Base-by-base conservation (phyloP, 2,113 vertebrate species). In the Bothrops jararaca region DNA sequence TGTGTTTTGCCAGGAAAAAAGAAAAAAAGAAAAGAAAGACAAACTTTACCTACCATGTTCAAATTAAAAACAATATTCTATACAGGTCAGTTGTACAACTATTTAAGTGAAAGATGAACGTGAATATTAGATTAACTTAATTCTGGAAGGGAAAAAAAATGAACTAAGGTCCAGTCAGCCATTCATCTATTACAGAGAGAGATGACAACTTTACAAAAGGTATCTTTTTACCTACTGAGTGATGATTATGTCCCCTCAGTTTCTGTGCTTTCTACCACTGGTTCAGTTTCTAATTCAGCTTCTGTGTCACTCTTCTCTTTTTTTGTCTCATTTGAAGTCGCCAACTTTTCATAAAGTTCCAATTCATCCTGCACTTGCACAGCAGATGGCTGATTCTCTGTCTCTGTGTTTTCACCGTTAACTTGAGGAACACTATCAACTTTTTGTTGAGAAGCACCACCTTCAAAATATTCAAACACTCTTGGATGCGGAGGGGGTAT, bases 231-330 rank as follows among this genome's bases (percentile, higher is more conserved):
- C 99, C 99, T 99, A 99, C 98, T 99, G 98, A 99, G 98, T 98
- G 99, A 99, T 99, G 99, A 99, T 99, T 99, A 99, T 99, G 99
- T 99, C 98, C 99, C 99, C 98, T 99, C 99, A 99, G 99, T 99
- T 98, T 99, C 99, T 98, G 99, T 99, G 98, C 98, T 99, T 98
- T 99, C 99, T 98, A 99, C 98, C 98, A 99, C 99, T 99, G 99
- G 98, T 98, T 99, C 98, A 99, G 98, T 99, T 97, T 98, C 98
- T 98, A 98, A 97, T 97, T 98, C 98, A 98, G 98, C 98, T 98
- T 97, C 96, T 98, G 98, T 98, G 98, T 98, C 98, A 98, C 97
- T 99, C 98, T 98, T 98, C 98, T 98, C 98, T 98, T 97, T 98
- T 98, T 97, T 98, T 98, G 97, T 96, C 95, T 98, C 98, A 98